A percentile compares a stretch with the other conserved stretches of the same genome.
These are phyloP conservation scores for Drosophila differens DNA, from an alignment of 2,888 invertebrate genomes.

Conservation along the genomic window DNA sequence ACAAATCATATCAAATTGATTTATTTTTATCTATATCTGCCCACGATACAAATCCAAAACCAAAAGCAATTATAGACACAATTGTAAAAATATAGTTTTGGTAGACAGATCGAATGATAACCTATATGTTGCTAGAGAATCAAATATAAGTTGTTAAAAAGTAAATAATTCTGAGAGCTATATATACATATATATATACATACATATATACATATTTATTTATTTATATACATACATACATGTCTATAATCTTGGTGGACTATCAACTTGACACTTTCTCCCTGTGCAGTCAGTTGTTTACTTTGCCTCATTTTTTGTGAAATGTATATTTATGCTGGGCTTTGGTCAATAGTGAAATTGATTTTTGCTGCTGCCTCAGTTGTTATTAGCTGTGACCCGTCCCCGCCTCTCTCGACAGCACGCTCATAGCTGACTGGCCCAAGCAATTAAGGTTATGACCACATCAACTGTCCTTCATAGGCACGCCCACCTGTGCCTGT, in stretches of 20 bases:
- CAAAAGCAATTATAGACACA: not conserved
- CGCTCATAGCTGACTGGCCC: constrained; percentile 27
- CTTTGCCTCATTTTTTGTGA: constrained; percentile 47
- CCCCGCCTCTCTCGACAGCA: not conserved
- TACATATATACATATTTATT: not conserved
- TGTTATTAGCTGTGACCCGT: constrained; percentile 30
- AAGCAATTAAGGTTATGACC: constrained; percentile 54
- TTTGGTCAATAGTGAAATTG: constrained; percentile 78
- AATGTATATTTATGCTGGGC: constrained; percentile 67
- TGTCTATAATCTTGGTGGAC: not conserved
- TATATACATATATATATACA: not conserved
- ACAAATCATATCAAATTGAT: not conserved
- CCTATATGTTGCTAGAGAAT: not conserved
- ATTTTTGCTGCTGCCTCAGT: constrained; percentile 54
- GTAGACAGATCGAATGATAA: not conserved
- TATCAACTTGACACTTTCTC: not conserved
- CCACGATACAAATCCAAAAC: not conserved
- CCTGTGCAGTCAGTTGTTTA: constrained; percentile 13
- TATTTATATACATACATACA: not conserved
- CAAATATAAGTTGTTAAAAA: too few species aligned
- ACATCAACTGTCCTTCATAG: constrained; percentile 30
- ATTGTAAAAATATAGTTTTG: not conserved
- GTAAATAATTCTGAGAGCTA: too few species aligned
- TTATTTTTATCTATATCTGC: not conserved
- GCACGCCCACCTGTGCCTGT: constrained; percentile 17